These are phyloP conservation scores for Hafferia zeledoni DNA, from an alignment of 2,797 vertebrate genomes.

Conservation along the genomic window DNA sequence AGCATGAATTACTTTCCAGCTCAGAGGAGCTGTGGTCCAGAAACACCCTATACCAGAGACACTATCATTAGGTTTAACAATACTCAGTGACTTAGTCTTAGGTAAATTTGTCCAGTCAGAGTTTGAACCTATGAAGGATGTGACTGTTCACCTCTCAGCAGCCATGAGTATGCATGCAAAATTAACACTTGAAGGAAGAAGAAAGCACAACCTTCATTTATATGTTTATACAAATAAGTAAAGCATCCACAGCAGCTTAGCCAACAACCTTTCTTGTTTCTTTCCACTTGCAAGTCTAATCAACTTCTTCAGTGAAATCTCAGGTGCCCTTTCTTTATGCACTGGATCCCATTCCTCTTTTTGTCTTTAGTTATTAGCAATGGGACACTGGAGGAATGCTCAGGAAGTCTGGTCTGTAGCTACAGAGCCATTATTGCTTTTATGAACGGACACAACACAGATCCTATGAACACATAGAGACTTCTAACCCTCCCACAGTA, in stretches of 20 bases:
- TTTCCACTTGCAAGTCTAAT: neutral
- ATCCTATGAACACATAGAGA: neutral
- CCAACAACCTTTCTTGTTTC: neutral
- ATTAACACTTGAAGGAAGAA: neutral
- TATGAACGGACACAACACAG: neutral
- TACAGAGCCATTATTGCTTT: neutral
- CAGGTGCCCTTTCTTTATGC: neutral
- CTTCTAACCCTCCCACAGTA: neutral
- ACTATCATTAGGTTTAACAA: neutral
- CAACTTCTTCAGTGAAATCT: neutral
- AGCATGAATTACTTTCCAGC: neutral
- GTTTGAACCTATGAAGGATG: neutral
- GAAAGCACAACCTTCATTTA: neutral
- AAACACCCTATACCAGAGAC: neutral
- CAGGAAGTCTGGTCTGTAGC: neutral
- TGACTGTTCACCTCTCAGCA: neutral
- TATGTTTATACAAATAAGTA: neutral
- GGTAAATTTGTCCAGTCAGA: neutral
- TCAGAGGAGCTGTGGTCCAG: neutral
- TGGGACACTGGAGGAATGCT: neutral
- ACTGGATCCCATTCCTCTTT: neutral
- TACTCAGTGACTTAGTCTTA: neutral
- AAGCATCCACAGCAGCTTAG: neutral
- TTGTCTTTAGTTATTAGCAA: neutral
- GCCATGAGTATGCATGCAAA: neutral